phyloP scores from a whole-genome alignment of 2,797 vertebrate species.

The Bufotes viridis region DNA sequence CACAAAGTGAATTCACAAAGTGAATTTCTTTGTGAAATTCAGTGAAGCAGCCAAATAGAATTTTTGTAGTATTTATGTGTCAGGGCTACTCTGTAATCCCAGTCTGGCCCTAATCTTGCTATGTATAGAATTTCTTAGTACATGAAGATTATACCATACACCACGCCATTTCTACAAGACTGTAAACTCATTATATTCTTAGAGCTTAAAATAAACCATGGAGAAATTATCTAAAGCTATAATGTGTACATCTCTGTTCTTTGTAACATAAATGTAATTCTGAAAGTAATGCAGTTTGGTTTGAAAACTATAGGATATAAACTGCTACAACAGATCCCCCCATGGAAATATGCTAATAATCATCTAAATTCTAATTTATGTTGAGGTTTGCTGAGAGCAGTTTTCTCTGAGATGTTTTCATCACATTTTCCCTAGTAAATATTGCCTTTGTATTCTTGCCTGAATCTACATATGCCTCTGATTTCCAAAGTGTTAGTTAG shows the following conservation, averaged over 20 bases:
- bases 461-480: slow-evolving; percentile 66
- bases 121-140: neutral
- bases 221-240: neutral
- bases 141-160: neutral
- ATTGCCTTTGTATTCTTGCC: slow-evolving; percentile 62
- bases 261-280: slow-evolving; percentile 8
- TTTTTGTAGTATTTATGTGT: too few species aligned
- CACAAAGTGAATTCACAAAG: too few species aligned
- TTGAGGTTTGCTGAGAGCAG: slow-evolving; percentile 49
- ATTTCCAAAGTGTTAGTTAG: slow-evolving; percentile 69
- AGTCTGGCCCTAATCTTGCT: neutral
- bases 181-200: neutral
- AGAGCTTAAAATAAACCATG: neutral
- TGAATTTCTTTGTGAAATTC: too few species aligned
- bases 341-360: slow-evolving; percentile 54
- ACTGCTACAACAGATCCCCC: neutral
- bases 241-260: slow-evolving; percentile 30
- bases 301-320: slow-evolving; percentile 5
- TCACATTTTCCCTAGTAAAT: slow-evolving; percentile 66
- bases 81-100: too few species aligned
- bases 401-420: slow-evolving; percentile 61
- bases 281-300: slow-evolving; percentile 24
- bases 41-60: too few species aligned
- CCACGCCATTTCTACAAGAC: neutral
- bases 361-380: slow-evolving; percentile 43